Percentiles rank a stretch among this genome's conserved stretches.
Conservation (phyloP, 2,113 vertebrate genomes). For the Onychorhynchus coronatus region DNA sequence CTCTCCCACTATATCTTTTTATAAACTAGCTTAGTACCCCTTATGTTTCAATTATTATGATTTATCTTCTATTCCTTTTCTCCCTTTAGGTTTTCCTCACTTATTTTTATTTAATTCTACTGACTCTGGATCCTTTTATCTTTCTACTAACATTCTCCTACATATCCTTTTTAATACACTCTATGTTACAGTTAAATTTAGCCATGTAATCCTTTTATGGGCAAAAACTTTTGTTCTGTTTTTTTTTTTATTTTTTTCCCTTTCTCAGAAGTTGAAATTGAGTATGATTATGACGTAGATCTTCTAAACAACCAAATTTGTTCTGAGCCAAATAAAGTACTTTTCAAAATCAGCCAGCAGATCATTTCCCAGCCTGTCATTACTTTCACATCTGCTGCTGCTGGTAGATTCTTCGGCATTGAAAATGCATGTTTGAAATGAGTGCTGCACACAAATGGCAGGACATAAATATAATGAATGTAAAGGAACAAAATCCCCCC, state of each 20-base stretch:
- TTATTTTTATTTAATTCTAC: not conserved
- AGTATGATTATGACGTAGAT: not conserved
- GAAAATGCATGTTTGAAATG: not conserved
- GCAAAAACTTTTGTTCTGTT: not conserved
- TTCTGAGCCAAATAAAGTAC: slow-evolving; percentile 3
- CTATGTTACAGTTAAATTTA: not conserved
- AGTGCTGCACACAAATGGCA: not conserved
- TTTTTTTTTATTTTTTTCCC: not conserved
- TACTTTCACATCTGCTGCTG: slow-evolving; percentile 26
- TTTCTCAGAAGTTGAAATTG: not conserved
- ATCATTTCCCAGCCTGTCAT: slow-evolving; percentile 21
- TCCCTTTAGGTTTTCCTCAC: not conserved
- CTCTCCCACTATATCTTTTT: not conserved
- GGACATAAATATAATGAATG: not conserved
- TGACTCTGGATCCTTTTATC: not conserved
- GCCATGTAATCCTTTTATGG: not conserved
- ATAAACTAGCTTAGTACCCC: not conserved
- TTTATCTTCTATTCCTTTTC: not conserved
- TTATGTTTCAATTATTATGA: not conserved
- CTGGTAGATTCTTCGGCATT: not conserved
- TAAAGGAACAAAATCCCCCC: not conserved
- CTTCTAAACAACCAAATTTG: slow-evolving; percentile 14
- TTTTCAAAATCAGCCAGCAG: slow-evolving; percentile 31
- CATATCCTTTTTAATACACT: not conserved
- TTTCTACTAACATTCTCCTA: not conserved